A percentile compares a stretch with the other conserved stretches of the same genome.
Conservation (phyloP, 92 coral and sea anemone species). For the Chrysogorgia sp. region DNA sequence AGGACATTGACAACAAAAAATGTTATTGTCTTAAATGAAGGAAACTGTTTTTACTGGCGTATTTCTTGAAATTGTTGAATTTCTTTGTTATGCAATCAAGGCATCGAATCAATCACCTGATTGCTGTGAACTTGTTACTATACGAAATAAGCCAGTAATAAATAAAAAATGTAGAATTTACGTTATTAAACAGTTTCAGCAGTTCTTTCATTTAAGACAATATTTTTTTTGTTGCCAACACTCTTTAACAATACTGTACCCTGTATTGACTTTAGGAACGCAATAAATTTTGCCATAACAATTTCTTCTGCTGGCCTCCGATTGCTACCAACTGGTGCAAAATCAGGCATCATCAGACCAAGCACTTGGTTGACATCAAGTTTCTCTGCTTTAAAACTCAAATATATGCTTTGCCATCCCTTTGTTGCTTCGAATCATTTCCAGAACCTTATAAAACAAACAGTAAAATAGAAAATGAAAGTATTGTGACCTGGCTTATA, state of each 20-base stretch:
- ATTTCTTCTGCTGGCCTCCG: constrained; percentile 52
- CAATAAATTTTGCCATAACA: constrained; percentile 59
- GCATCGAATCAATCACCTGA: no score
- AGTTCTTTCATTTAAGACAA: constrained; percentile 9
- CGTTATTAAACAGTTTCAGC: background rate
- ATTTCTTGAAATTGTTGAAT: no score
- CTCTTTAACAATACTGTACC: constrained; percentile 22
- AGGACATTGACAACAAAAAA: no score
- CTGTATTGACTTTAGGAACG: constrained; percentile 47
- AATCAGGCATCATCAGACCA: background rate
- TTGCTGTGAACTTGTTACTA: no score
- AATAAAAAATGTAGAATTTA: constrained; percentile 3
- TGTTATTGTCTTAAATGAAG: no score
- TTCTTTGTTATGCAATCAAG: no score
- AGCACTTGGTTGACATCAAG: constrained; percentile 4
- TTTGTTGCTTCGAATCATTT: constrained; percentile 3
- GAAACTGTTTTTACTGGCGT: no score
- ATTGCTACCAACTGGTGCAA: constrained; percentile 54
- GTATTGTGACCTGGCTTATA: background rate
- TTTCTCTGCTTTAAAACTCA: background rate
- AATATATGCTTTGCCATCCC: constrained; percentile 30
- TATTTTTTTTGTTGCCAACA: background rate
- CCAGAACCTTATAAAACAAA: constrained; percentile 17
- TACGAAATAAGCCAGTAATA: no score
- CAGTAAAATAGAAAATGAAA: constrained; percentile 1